phyloP scores from a whole-genome alignment of 2,113 vertebrate species.

The Octodon degus region DNA sequence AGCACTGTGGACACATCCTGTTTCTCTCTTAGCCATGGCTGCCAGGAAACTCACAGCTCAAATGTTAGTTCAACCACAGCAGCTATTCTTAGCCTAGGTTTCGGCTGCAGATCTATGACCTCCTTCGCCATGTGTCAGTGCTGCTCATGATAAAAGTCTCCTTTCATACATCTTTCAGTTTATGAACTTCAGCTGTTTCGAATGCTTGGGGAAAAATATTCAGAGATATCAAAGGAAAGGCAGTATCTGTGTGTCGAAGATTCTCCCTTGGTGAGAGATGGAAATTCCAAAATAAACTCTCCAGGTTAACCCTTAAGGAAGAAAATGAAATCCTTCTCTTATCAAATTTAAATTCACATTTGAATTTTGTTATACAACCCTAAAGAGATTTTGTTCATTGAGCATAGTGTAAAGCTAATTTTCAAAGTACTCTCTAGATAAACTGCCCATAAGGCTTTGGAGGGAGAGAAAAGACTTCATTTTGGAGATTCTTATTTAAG shows the following conservation, averaged over 20 bases:
- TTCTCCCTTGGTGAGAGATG: constrained; percentile 3
- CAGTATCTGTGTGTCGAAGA: constrained; percentile 43
- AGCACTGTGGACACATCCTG: neutral
- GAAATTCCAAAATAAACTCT: constrained; percentile 55
- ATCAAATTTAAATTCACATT: constrained; percentile 59
- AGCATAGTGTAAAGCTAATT: constrained; percentile 37
- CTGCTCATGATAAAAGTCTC: neutral
- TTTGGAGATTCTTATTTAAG: constrained; percentile 23
- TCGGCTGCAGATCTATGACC: neutral
- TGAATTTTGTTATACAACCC: constrained; percentile 43
- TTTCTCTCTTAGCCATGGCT: constrained; percentile 40
- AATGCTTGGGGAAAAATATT: constrained; percentile 11
- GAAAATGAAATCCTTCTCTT: neutral
- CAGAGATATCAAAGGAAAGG: constrained; percentile 1
- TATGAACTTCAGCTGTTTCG: constrained; percentile 1
- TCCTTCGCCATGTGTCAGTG: neutral
- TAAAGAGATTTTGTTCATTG: constrained; percentile 58
- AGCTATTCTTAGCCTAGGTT: neutral
- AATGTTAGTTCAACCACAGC: neutral
- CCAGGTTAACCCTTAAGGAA: neutral
- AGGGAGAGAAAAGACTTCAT: neutral
- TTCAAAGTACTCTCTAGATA: constrained; percentile 59
- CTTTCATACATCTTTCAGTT: neutral
- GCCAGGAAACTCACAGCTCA: constrained; percentile 49
- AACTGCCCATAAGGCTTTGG: constrained; percentile 43